A percentile compares a stretch with the other conserved stretches of the same genome.
Evolutionary conservation across 2,888 invertebrate species (phyloP).

Genomic region (Drosophila anomalata): DNA sequence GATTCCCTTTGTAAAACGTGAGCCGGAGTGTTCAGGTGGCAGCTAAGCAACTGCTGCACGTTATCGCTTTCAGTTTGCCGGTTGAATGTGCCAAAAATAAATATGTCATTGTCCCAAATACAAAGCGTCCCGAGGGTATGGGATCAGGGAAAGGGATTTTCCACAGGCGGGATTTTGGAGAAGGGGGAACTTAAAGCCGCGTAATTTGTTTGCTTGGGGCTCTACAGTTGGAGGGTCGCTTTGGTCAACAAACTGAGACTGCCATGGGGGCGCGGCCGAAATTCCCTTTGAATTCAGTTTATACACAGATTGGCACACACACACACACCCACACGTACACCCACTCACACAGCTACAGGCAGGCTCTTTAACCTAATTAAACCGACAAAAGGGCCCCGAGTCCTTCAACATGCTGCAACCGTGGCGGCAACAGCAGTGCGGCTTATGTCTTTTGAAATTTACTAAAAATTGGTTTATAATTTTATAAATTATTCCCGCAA

Average conservation of each 20-base stretch:
- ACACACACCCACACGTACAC: neutral
- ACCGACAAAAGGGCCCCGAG: conserved; percentile 48
- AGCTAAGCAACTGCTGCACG: conserved; percentile 61
- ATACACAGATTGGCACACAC: conserved; percentile 12
- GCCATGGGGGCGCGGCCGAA: conserved; percentile 56
- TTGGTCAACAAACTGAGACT: conserved; percentile 48
- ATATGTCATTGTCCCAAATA: conserved; percentile 62
- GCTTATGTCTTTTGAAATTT: conserved; percentile 52
- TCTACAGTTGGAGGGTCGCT: conserved; percentile 20
- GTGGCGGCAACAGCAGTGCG: conserved; percentile 22
- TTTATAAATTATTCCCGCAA: conserved; percentile 56
- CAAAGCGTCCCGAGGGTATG: conserved; percentile 25
- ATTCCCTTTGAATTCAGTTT: conserved; percentile 57
- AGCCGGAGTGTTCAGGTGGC: conserved; percentile 32
- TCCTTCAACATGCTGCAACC: conserved; percentile 15
- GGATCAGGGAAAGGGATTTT: conserved; percentile 13
- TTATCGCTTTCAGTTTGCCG: conserved; percentile 55
- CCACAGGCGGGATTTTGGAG: neutral
- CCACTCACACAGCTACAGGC: conserved; percentile 13
- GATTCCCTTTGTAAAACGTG: conserved; percentile 18
- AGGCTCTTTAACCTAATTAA: conserved; percentile 76
- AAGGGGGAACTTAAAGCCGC: conserved; percentile 61
- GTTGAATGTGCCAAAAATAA: conserved; percentile 62
- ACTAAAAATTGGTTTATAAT: conserved; percentile 68
- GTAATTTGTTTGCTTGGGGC: conserved; percentile 68